A percentile compares a stretch with the other conserved stretches of the same genome.
Conservation (phyloP, 1,140 invertebrate genomes). For the Coelopa frigida region DNA sequence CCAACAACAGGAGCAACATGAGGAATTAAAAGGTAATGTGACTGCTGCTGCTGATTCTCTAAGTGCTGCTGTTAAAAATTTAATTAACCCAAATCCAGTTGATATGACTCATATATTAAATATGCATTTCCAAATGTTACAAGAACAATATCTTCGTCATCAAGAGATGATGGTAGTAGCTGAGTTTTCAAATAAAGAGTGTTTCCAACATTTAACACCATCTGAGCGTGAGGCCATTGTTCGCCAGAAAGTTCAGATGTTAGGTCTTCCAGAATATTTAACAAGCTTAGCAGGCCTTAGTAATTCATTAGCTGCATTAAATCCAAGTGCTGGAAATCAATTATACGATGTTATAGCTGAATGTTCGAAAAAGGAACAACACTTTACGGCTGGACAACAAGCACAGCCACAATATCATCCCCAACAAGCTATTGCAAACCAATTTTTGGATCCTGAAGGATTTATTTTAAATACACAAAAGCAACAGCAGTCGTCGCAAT, state of each 20-base stretch:
- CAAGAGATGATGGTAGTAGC: slow-evolving; percentile 48
- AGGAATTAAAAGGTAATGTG: slow-evolving; percentile 31
- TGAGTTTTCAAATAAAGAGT: slow-evolving; percentile 59
- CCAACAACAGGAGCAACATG: slow-evolving; percentile 16
- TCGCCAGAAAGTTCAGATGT: slow-evolving; percentile 48
- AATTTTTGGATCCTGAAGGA: slow-evolving; percentile 38
- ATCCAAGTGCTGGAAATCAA: slow-evolving; percentile 28
- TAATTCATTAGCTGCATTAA: slow-evolving; percentile 25
- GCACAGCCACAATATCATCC: slow-evolving; percentile 2
- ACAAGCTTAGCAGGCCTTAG: slow-evolving; percentile 33
- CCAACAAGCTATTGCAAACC: slow-evolving; percentile 2
- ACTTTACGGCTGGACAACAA: neutral
- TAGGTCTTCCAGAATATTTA: slow-evolving; percentile 46
- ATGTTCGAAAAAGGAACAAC: slow-evolving; percentile 24
- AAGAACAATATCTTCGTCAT: slow-evolving; percentile 49
- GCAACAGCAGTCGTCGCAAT: slow-evolving; percentile 25
- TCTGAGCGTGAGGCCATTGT: slow-evolving; percentile 56
- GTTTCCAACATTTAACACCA: slow-evolving; percentile 53
- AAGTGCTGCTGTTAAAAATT: slow-evolving; percentile 25
- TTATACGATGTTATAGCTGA: slow-evolving; percentile 29
- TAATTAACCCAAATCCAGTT: slow-evolving; percentile 22
- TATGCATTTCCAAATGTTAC: slow-evolving; percentile 49
- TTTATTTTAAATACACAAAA: slow-evolving; percentile 28
- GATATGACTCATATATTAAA: slow-evolving; percentile 44
- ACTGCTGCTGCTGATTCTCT: slow-evolving; percentile 31